Percentiles rank a stretch among this genome's conserved stretches.
phyloP scores from a whole-genome alignment of 2,113 vertebrate genomes.

The Plectropomus leopardus region DNA sequence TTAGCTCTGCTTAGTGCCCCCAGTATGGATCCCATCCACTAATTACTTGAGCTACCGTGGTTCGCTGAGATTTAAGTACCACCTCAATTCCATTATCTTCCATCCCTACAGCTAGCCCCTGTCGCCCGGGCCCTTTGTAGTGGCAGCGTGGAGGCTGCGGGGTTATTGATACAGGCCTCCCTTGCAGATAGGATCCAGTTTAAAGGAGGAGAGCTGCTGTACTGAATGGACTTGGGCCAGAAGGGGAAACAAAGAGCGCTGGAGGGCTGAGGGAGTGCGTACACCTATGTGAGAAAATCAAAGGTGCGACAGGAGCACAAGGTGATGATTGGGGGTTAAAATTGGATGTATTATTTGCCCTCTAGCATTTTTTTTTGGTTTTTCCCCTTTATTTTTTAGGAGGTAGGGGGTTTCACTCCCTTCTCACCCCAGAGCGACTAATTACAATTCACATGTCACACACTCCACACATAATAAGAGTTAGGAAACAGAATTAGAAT shows the following conservation, averaged over 20 bases:
- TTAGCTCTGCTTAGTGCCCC: conserved; percentile 96
- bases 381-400: neutral
- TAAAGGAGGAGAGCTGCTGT: conserved; percentile 28
- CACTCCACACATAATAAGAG: conserved; percentile 81
- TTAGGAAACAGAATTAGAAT: conserved; percentile 82
- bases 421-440: conserved; percentile 83
- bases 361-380: conserved; percentile 56
- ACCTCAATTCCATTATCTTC: conserved; percentile 97
- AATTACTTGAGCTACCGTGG: conserved; percentile 98
- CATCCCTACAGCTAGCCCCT: conserved; percentile 92
- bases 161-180: conserved; percentile 89
- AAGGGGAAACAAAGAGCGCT: conserved; percentile 57
- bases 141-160: conserved; percentile 77
- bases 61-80: conserved; percentile 98
- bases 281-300: conserved; percentile 50
- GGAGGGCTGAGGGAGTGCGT: conserved; percentile 29
- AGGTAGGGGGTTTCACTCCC: conserved; percentile 63
- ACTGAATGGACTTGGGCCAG: conserved; percentile 31
- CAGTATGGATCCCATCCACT: conserved; percentile 94
- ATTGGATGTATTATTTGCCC: conserved; percentile 67
- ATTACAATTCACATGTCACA: conserved; percentile 86
- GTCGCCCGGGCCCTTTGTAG: conserved; percentile 70
- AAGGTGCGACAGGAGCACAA: conserved; percentile 51
- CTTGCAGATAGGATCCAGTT: conserved; percentile 61
- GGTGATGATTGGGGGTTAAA: conserved; percentile 66